Evolutionary conservation across 2,888 invertebrate species (phyloP).

Genomic region (Sinodicranocentrus sp.): DNA sequence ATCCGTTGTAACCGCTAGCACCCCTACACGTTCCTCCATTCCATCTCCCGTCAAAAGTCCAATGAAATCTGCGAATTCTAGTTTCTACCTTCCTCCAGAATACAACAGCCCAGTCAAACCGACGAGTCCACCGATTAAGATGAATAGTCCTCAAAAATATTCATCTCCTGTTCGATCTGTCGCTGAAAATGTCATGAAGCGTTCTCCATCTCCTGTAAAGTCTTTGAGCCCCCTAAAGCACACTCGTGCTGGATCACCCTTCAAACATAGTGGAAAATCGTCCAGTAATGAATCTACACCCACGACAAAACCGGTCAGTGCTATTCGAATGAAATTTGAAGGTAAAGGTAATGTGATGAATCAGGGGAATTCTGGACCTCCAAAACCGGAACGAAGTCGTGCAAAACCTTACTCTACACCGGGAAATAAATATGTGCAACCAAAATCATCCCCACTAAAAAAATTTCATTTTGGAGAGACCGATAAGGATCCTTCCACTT

Average conservation of each 20-base stretch:
- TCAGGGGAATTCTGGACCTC: background rate
- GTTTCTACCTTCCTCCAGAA: background rate
- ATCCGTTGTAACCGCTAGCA: background rate
- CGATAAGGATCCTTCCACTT: conserved; percentile 40
- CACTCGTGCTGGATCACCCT: background rate
- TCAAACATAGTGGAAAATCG: conserved; percentile 35
- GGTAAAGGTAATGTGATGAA: background rate
- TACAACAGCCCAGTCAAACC: conserved; percentile 23
- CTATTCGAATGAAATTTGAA: conserved; percentile 69
- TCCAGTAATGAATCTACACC: conserved; percentile 62
- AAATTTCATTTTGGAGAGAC: conserved; percentile 35
- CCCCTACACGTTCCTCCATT: background rate
- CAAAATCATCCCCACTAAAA: conserved; percentile 27
- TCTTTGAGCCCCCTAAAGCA: background rate
- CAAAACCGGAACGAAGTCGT: conserved; percentile 42
- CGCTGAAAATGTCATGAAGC: background rate
- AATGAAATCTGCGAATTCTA: background rate
- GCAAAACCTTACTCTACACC: conserved; percentile 21
- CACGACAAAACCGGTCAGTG: conserved; percentile 64
- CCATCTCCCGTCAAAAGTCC: conserved; percentile 37
- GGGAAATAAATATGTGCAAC: background rate
- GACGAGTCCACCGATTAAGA: background rate
- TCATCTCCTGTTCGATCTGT: background rate
- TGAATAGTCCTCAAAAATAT: background rate
- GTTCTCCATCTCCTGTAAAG: background rate